Conservation (phyloP, 1,140 invertebrate genomes). For the Gyrodactylus bullatarudis region DNA sequence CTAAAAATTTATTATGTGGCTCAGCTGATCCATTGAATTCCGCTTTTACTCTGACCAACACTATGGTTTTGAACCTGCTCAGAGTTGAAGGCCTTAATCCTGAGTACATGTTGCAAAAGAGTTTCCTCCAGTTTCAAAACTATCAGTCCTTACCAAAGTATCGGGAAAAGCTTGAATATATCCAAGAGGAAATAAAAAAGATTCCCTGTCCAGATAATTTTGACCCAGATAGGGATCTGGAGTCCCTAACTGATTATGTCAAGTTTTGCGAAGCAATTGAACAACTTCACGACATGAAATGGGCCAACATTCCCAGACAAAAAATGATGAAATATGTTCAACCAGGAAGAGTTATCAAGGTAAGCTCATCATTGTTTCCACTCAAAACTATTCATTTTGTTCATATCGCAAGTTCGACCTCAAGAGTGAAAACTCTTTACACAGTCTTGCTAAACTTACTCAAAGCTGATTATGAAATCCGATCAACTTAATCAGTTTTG, state of each 20-base stretch:
- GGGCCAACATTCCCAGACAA: not conserved
- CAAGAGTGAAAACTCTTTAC: no score
- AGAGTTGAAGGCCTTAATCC: slow-evolving; percentile 93
- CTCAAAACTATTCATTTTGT: no score
- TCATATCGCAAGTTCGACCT: no score
- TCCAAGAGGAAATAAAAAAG: not conserved
- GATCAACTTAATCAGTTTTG: no score
- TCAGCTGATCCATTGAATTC: slow-evolving; percentile 79
- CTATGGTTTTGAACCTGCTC: slow-evolving; percentile 88
- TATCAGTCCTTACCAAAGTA: slow-evolving; percentile 47
- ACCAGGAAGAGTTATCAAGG: not conserved
- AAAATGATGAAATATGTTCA: not conserved
- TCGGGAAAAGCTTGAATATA: not conserved
- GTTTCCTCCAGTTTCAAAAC: slow-evolving; percentile 97
- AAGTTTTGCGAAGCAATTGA: not conserved
- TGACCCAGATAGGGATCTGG: not conserved
- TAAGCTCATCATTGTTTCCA: not conserved
- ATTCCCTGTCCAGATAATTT: not conserved
- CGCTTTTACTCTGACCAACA: slow-evolving; percentile 92
- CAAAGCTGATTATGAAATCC: no score
- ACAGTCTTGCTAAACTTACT: no score
- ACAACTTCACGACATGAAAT: not conserved
- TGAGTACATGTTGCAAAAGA: slow-evolving; percentile 88
- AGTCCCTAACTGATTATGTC: not conserved
- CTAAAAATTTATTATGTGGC: slow-evolving; percentile 55